phyloP scores from a whole-genome alignment of 2,113 vertebrate species.

The Irena cyanogastra region DNA sequence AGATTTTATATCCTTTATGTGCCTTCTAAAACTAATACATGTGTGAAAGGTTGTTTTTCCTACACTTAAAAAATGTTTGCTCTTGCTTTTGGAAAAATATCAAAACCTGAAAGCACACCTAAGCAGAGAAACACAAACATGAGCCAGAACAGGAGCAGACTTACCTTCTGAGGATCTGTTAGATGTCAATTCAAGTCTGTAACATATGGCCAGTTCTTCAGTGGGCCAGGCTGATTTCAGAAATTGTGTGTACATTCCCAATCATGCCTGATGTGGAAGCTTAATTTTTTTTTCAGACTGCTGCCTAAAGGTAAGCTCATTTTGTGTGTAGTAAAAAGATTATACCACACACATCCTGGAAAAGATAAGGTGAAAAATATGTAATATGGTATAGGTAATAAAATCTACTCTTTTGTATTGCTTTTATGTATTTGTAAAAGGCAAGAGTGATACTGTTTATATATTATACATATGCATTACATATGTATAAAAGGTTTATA shows the following conservation, averaged over 20 bases:
- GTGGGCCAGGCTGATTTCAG: not conserved
- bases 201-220: not conserved
- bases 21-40: not conserved
- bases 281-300: not conserved
- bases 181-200: not conserved
- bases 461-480: not conserved
- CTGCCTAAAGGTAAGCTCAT: not conserved
- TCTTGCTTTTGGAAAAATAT: not conserved
- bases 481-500: not conserved
- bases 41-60: not conserved
- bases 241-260: not conserved
- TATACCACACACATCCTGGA: not conserved
- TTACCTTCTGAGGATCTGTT: not conserved
- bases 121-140: not conserved
- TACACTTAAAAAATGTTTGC: not conserved
- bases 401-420: not conserved
- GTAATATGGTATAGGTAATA: not conserved
- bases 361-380: not conserved
- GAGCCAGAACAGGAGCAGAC: not conserved
- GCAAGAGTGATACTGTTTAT: not conserved
- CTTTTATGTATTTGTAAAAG: not conserved
- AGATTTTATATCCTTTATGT: not conserved
- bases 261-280: not conserved
- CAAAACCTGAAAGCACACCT: not conserved
- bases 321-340: not conserved